A percentile compares a stretch with the other conserved stretches of the same genome.
These are phyloP conservation scores for Lepidurus apus DNA, from an alignment of 1,140 invertebrate genomes.

Conservation along the genomic window DNA sequence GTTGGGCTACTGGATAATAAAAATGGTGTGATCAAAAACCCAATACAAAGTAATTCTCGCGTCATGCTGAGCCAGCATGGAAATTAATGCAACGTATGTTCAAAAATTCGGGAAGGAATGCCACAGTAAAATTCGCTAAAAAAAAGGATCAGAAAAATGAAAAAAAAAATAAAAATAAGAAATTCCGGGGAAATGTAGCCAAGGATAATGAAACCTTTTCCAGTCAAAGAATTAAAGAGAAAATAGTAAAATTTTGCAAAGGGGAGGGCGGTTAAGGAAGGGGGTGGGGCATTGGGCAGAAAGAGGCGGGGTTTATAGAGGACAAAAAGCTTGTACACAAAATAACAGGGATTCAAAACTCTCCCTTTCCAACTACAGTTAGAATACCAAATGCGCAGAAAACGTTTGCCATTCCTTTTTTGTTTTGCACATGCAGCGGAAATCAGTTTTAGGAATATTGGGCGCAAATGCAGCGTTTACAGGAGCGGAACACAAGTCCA, in stretches of 20 bases:
- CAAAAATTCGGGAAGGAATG: not conserved
- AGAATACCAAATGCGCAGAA: not conserved
- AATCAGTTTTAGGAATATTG: not conserved
- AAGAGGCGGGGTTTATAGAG: not conserved
- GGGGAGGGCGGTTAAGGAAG: too few species aligned
- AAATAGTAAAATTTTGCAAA: too few species aligned
- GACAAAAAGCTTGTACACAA: slow-evolving; percentile 5
- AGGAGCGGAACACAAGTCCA: slow-evolving; percentile 7
- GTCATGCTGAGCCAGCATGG: slow-evolving; percentile 1
- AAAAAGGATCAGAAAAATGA: not conserved
- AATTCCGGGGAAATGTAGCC: not conserved
- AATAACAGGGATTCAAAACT: slow-evolving; percentile 7
- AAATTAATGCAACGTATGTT: slow-evolving; percentile 4
- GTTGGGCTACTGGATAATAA: not conserved
- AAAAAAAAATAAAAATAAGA: not conserved
- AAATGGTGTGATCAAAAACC: not conserved
- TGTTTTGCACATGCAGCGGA: not conserved
- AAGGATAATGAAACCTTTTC: not conserved
- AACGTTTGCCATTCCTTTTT: not conserved
- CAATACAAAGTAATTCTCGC: not conserved
- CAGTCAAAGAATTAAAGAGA: too few species aligned
- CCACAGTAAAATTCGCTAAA: not conserved
- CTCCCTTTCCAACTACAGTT: not conserved
- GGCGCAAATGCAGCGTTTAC: not conserved
- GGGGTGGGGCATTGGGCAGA: not conserved